These are phyloP conservation scores for Polyergus mexicanus DNA, from an alignment of 1,140 invertebrate genomes.

Conservation along the genomic window DNA sequence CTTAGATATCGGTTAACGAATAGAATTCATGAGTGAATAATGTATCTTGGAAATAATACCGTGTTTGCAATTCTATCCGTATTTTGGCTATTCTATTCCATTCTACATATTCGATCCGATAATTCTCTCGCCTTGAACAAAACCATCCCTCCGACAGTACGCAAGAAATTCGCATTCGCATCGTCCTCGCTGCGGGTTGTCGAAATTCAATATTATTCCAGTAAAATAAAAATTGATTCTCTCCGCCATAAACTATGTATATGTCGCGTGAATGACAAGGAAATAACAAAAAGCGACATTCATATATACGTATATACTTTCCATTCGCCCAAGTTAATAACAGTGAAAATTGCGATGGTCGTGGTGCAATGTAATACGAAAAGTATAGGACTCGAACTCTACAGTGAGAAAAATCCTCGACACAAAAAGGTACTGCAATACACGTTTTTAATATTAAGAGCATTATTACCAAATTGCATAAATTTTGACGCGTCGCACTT, in stretches of 20 bases:
- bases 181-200: slow-evolving; percentile 19
- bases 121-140: slow-evolving; percentile 46
- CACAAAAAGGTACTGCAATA: slow-evolving; percentile 27
- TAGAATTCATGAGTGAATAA: slow-evolving; percentile 1
- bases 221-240: slow-evolving; percentile 57
- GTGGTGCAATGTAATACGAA: slow-evolving; percentile 9
- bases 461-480: slow-evolving; percentile 15
- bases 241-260: slow-evolving; percentile 20
- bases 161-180: slow-evolving; percentile 52
- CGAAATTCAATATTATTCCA: slow-evolving; percentile 52
- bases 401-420: slow-evolving; percentile 14
- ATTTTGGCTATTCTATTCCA: not conserved
- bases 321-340: slow-evolving; percentile 60
- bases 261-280: slow-evolving; percentile 33
- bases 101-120: slow-evolving; percentile 26
- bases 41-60: not conserved
- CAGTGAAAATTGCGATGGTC: slow-evolving; percentile 58
- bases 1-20: not conserved
- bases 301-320: slow-evolving; percentile 38
- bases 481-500: not conserved
- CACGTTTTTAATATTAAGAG: slow-evolving; percentile 5
- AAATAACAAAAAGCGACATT: slow-evolving; percentile 52
- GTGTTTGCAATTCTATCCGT: slow-evolving; percentile 11
- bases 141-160: slow-evolving; percentile 13
- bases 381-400: slow-evolving; percentile 8